These are phyloP conservation scores for Philonicus albiceps DNA, from an alignment of 2,888 invertebrate species.

Conservation along the genomic window DNA sequence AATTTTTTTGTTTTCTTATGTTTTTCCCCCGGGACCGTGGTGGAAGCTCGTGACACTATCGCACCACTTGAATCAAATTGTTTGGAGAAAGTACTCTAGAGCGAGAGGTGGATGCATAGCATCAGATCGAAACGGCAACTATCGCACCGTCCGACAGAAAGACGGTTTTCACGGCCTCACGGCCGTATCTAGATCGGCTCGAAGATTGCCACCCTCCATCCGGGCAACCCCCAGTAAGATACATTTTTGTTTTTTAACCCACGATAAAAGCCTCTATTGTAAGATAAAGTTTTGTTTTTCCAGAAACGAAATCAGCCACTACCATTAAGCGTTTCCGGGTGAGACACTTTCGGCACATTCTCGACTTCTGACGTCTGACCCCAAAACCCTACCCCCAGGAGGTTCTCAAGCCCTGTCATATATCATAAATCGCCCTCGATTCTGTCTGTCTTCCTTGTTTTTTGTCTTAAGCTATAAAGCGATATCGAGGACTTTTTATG, in stretches of 20 bases:
- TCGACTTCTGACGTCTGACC: slow-evolving; percentile 32
- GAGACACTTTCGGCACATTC: slow-evolving; percentile 32
- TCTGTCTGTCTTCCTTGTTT: neutral
- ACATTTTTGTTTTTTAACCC: neutral
- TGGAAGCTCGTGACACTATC: slow-evolving; percentile 24
- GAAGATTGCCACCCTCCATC: neutral
- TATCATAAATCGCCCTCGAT: slow-evolving; percentile 32
- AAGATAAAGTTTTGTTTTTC: slow-evolving; percentile 25
- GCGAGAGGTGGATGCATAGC: neutral
- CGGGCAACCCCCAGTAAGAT: neutral
- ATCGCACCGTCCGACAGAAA: neutral
- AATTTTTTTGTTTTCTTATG: neutral
- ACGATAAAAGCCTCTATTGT: slow-evolving; percentile 3
- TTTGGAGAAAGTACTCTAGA: slow-evolving; percentile 8
- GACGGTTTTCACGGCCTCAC: neutral
- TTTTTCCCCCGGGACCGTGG: neutral
- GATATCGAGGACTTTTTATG: slow-evolving; percentile 25
- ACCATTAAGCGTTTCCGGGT: slow-evolving; percentile 35
- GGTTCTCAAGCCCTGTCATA: neutral
- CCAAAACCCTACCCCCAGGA: neutral
- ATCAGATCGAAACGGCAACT: neutral
- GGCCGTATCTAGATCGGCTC: neutral
- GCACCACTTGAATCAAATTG: slow-evolving; percentile 13
- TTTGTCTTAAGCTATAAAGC: slow-evolving; percentile 13
- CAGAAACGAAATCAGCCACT: slow-evolving; percentile 19